phyloP scores from a whole-genome alignment of 23 tunicate species.

The Styela plicata region DNA sequence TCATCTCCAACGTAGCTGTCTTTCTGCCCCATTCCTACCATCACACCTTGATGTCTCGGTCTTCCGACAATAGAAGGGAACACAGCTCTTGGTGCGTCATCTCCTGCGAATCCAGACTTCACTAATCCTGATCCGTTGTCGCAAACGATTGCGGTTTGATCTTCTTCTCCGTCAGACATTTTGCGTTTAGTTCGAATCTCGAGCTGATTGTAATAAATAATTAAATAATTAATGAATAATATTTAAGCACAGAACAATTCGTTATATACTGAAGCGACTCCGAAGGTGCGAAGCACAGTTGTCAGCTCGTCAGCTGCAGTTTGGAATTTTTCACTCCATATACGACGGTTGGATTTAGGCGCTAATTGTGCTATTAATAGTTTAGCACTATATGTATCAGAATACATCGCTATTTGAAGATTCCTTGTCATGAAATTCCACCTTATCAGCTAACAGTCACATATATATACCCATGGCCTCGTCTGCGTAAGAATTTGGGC shows the following conservation, averaged over 20 bases:
- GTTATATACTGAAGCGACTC: background rate
- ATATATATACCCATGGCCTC: too few species aligned
- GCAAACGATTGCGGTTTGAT: background rate
- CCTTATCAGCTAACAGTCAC: too few species aligned
- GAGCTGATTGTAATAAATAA: background rate
- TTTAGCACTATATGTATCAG: too few species aligned
- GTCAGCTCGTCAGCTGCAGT: background rate
- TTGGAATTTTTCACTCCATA: background rate
- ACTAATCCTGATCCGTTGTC: background rate
- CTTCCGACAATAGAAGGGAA: background rate
- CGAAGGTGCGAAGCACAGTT: background rate
- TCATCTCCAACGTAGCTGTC: slow-evolving; percentile 99
- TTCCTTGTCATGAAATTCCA: too few species aligned
- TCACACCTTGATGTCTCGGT: slow-evolving; percentile 69
- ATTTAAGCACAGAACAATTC: too few species aligned
- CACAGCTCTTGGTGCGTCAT: background rate
- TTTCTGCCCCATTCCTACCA: slow-evolving; percentile 99
- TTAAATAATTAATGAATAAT: too few species aligned
- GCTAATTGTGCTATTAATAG: too few species aligned
- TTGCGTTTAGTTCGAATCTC: background rate
- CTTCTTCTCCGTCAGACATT: background rate
- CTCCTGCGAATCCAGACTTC: background rate
- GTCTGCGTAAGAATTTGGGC: too few species aligned
- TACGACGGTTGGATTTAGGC: too few species aligned
- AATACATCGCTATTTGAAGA: too few species aligned